Evolutionary conservation across 2,113 vertebrate genomes (phyloP), one percentile per base, ranked within the genome.

Genomic region (Mastomys coucha): DNA sequence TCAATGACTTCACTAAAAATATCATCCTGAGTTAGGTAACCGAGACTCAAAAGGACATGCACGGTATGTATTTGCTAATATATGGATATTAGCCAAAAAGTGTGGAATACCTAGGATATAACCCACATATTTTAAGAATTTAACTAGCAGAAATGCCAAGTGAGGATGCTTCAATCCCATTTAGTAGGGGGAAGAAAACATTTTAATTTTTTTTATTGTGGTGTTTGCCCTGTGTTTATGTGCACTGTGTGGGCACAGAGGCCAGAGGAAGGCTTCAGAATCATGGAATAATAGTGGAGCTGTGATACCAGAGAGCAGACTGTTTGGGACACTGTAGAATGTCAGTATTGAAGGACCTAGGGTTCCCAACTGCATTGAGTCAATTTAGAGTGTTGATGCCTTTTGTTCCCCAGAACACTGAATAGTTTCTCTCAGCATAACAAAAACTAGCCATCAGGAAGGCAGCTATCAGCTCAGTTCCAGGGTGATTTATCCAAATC

Each of bases 351-450:
- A 9, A 36, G 33, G 12, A n/a, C 17, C 4, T 56, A 56, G 33
- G 28, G 4, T 20, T 14, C 1, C 1, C 2, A 22, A 8, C 0
- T 81, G 7, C 78, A 56, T n/a, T n/a, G 31, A 56, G 5, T 56
- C 78, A 36, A 2, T 19, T n/a, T 22, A n/a, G 51, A 56, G 17
- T n/a, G 20, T n/a, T 56, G 9, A 56, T n/a, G 19, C 0, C 9
- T 56, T 53, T 80, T 36, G 56, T 10, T 22, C 51, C 7, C 51
- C 10, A 20, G 33, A 78, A 17, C 28, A n/a, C 36, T 81, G 19
- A 5, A 58, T 14, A 7, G 33, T 24, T n/a, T n/a, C 9, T 82
- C 20, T 58, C 20, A 24, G 36, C 11, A 82, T 24, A 58, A 58
- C 36, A 58, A 58, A 58, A 20, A 36, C 31, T 56, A 53, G 76